Percentiles rank a stretch among this genome's conserved stretches.
phyloP scores from a whole-genome alignment of 2,113 vertebrate species.

The Xiphorhynchus elegans region DNA sequence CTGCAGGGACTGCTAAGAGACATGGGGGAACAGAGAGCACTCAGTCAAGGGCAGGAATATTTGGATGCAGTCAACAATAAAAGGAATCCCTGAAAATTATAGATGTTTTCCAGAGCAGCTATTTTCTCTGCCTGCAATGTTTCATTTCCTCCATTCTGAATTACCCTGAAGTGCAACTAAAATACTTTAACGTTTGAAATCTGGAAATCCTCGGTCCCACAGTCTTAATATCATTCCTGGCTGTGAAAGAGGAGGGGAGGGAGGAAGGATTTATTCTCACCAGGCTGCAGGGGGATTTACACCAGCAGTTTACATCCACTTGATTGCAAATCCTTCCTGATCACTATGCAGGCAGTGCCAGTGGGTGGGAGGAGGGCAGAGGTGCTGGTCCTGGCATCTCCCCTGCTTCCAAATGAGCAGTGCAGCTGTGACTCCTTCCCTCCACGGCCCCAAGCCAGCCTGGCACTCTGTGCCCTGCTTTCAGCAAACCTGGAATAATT shows the following conservation, averaged over 20 bases:
- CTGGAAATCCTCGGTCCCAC: neutral
- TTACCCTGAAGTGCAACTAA: slow-evolving; percentile 42
- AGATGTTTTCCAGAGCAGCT: slow-evolving; percentile 5
- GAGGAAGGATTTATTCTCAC: neutral
- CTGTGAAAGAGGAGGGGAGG: neutral
- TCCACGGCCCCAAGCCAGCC: neutral
- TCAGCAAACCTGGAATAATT: neutral
- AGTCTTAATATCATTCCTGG: neutral
- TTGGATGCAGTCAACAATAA: neutral
- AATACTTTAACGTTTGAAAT: slow-evolving; percentile 42
- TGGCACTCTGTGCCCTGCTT: neutral
- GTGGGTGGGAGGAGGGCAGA: neutral
- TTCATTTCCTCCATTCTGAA: neutral
- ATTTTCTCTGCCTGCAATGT: slow-evolving; percentile 17
- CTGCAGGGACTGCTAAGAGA: neutral
- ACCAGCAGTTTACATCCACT: neutral
- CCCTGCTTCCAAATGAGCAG: neutral
- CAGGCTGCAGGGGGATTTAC: neutral
- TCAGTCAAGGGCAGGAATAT: slow-evolving; percentile 17
- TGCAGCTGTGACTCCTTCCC: neutral
- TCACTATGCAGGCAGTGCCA: neutral
- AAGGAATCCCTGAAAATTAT: slow-evolving; percentile 33
- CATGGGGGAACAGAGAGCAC: neutral
- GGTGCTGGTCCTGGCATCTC: neutral
- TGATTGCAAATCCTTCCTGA: neutral